Base-by-base conservation (phyloP, 2,113 vertebrate species). In the Sinocyclocheilus anshuiensis region DNA sequence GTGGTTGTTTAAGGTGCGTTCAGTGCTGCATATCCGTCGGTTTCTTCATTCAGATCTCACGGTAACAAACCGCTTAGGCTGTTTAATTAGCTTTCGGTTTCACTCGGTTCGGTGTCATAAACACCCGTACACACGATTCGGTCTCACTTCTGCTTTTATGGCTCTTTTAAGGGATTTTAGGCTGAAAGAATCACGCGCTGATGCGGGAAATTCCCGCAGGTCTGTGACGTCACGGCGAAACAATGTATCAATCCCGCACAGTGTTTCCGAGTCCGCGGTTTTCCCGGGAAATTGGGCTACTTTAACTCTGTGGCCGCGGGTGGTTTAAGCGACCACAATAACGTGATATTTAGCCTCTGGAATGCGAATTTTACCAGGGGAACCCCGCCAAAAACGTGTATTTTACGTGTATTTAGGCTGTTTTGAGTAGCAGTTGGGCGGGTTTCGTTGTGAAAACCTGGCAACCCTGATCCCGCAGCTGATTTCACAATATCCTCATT, bases 201-300 rank as follows among this genome's bases (percentile, higher is more conserved):
- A 13, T n/a, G 24, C 83, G 85, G 88, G 88, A 84, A 86, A 55
- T 84, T 84, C 88, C 88, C 85, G 9, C 59, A 71, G 16, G 5
- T 16, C 20, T 6, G 76, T 89, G 85, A 86, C 87, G 87, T 88
- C 85, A 86, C 81, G 7, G 50, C 29, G 20, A 48, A 48, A 48
- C 11, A 48, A 2, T 42, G 42, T 42, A 42, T 9, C 42, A 42
- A 42, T 6, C 6, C 39, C 39, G 39, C 39, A 39, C 39, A 39
- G 42, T 42, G 42, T 42, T 9, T 8, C 42, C 39, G 39, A 39
- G 1, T 39, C 39, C 39, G 39, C 42, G 42, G 42, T 7, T 42
- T 42, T 42, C 42, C 42, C 42, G 42, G 42, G 42, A 42, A 42
- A 42, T 8, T 9, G 42, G 7, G 42, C 42, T 42, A 42, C 42